Evolutionary conservation across 2,113 vertebrate species (phyloP).

Genomic region (Kobus ellipsiprymnus): DNA sequence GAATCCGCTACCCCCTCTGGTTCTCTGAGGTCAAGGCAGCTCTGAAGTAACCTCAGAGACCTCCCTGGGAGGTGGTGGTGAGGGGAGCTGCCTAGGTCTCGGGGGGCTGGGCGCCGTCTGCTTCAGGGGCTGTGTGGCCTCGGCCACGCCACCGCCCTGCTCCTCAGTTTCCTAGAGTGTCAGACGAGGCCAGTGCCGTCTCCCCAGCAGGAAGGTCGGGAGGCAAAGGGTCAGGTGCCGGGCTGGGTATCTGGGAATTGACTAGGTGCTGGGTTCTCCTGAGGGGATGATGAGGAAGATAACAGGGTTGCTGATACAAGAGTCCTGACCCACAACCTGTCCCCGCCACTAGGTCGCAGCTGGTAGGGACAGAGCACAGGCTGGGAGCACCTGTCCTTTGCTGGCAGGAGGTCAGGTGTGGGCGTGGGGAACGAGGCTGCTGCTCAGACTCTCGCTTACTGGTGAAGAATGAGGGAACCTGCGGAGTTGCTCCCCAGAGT

Average conservation of each 20-base stretch:
- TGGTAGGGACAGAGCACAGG: not conserved
- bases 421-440: not conserved
- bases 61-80: not conserved
- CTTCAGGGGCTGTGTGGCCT: not conserved
- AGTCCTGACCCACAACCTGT: not conserved
- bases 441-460: not conserved
- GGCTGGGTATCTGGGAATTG: not conserved
- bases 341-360: not conserved
- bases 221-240: not conserved
- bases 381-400: not conserved
- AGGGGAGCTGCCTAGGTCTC: not conserved
- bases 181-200: not conserved
- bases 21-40: not conserved
- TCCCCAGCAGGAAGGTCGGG: not conserved
- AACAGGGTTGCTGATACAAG: not conserved
- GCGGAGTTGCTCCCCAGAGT: not conserved
- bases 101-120: not conserved
- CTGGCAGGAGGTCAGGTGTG: not conserved
- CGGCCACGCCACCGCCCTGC: accelerated
- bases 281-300: not conserved
- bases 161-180: not conserved
- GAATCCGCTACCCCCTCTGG: not conserved
- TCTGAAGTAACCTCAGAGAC: not conserved
- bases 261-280: not conserved
- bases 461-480: not conserved